Conservation (phyloP, 2,888 invertebrate species). For the Amphimallon solstitiale region DNA sequence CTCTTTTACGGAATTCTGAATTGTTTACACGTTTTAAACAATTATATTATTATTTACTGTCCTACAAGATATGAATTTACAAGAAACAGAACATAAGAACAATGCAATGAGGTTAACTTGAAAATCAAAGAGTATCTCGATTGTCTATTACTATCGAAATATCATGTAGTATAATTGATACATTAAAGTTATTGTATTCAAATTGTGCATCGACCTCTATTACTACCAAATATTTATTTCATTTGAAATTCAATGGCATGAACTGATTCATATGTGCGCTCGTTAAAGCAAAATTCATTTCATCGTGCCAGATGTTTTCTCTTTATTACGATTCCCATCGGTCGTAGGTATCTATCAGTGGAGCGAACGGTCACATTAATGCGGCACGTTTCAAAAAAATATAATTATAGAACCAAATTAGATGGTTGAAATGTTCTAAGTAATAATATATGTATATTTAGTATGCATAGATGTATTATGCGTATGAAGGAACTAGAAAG, state of each 20-base stretch:
- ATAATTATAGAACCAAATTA: slow-evolving; percentile 5
- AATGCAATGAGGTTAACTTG: too few relatives aligned
- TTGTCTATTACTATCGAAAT: neutral
- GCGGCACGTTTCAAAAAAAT: neutral
- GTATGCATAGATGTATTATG: neutral
- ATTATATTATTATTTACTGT: too few relatives aligned
- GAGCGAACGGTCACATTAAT: slow-evolving; percentile 5
- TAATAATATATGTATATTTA: neutral
- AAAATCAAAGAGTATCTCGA: too few relatives aligned
- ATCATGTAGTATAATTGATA: neutral
- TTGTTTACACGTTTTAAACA: too few relatives aligned
- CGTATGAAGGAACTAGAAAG: neutral
- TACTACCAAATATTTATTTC: neutral
- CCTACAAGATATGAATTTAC: too few relatives aligned
- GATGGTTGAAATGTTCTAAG: neutral
- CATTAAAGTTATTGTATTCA: slow-evolving; percentile 7
- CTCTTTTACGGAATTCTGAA: too few relatives aligned
- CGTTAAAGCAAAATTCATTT: slow-evolving; percentile 10
- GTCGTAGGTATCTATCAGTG: neutral
- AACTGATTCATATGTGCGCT: slow-evolving; percentile 1
- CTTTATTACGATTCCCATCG: neutral
- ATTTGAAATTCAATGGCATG: slow-evolving; percentile 23
- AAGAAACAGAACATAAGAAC: too few relatives aligned
- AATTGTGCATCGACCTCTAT: slow-evolving; percentile 1
- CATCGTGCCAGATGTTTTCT: neutral